Conservation (phyloP, 2,888 invertebrate genomes). For the Tryphoninae sp. region DNA sequence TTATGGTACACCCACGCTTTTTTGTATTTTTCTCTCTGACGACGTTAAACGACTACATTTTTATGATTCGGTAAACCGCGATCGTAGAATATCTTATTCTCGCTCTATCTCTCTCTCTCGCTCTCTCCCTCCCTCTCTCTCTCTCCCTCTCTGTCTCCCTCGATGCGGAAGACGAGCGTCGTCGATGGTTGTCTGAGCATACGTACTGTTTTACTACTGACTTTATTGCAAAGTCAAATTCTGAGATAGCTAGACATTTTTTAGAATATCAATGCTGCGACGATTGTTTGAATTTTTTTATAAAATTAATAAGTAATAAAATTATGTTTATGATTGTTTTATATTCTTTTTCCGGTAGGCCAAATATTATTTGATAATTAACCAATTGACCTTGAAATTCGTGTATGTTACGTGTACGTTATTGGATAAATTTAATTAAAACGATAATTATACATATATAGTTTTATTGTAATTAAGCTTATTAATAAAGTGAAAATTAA, state of each 20-base stretch:
- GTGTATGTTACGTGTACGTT: no score
- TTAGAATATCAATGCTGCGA: not conserved
- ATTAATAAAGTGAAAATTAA: no score
- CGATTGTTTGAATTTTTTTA: not conserved
- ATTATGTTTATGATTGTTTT: no score
- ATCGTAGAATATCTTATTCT: not conserved
- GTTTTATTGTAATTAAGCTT: no score
- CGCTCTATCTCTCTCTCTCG: not conserved
- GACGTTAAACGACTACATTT: conserved; percentile 30
- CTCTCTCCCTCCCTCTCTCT: not conserved
- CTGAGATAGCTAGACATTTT: conserved; percentile 6
- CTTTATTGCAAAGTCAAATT: conserved; percentile 4
- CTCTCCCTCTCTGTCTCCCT: not conserved
- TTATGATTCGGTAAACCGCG: conserved; percentile 28
- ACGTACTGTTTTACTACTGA: conserved; percentile 43
- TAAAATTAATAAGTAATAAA: not conserved
- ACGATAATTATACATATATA: no score
- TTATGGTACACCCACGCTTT: conserved; percentile 8
- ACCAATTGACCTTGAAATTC: no score
- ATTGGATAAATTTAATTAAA: no score
- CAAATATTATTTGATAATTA: no score
- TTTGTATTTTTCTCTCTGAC: not conserved
- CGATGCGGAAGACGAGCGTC: not conserved
- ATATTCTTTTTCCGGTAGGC: no score
- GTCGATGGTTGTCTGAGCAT: conserved; percentile 25